A percentile compares a stretch with the other conserved stretches of the same genome.
phyloP scores from a whole-genome alignment of 2,797 vertebrate genomes.

The Alexandromys oeconomus region DNA sequence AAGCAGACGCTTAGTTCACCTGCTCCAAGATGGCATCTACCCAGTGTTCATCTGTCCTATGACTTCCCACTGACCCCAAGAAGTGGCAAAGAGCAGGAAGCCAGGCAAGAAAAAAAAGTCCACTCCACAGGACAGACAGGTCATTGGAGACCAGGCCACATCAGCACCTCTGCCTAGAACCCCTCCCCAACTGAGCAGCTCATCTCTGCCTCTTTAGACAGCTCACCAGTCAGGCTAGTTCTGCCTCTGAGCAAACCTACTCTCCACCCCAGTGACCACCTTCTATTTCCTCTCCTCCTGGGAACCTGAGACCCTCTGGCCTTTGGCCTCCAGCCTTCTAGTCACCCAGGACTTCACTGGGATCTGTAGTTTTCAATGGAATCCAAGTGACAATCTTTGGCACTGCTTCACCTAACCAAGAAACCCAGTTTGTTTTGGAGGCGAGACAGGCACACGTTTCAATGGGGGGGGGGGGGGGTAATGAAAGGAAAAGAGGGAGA shows the following conservation, averaged over 20 bases:
- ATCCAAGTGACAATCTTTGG: neutral
- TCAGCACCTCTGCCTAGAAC: neutral
- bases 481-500: neutral
- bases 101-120: neutral
- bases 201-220: neutral
- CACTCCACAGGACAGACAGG: neutral
- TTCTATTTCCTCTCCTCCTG: neutral
- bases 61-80: slow-evolving; percentile 14
- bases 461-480: neutral
- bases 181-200: neutral
- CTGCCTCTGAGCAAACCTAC: slow-evolving; percentile 19
- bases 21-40: neutral
- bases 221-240: slow-evolving; percentile 57
- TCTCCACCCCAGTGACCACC: neutral
- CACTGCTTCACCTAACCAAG: neutral
- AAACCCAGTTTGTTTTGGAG: slow-evolving; percentile 33
- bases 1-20: neutral
- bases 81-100: neutral
- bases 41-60: neutral
- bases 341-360: neutral
- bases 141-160: neutral
- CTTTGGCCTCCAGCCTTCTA: neutral
- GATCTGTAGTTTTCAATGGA: neutral
- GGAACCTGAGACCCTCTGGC: neutral
- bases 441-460: neutral